phyloP scores from a whole-genome alignment of 2,113 vertebrate genomes.

The Struthidea cinerea region DNA sequence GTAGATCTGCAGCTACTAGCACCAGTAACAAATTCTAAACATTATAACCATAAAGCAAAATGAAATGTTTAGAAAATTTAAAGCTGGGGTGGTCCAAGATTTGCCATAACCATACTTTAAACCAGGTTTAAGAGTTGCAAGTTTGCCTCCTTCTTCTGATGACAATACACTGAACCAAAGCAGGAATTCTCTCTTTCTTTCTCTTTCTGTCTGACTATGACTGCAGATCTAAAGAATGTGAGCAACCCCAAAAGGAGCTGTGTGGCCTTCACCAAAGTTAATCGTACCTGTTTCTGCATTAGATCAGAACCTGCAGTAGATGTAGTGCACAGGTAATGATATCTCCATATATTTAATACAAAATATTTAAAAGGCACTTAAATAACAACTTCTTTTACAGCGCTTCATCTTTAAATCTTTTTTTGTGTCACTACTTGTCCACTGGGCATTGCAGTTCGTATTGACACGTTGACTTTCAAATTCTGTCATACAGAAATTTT shows the following conservation, averaged over 20 bases:
- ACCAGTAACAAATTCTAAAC: conserved; percentile 49
- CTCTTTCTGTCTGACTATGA: not conserved
- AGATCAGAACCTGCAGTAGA: not conserved
- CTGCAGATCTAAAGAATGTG: not conserved
- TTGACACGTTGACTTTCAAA: not conserved
- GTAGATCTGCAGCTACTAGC: conserved; percentile 39
- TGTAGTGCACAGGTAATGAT: not conserved
- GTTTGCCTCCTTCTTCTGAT: not conserved
- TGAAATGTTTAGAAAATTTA: conserved; percentile 38
- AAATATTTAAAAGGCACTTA: not conserved
- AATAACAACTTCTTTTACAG: not conserved
- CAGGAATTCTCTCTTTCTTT: not conserved
- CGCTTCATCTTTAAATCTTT: not conserved
- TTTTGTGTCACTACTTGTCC: not conserved
- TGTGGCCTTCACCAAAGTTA: not conserved
- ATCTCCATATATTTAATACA: not conserved
- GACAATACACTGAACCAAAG: not conserved
- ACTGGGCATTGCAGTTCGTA: not conserved
- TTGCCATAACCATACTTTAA: conserved; percentile 13
- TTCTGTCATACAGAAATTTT: not conserved
- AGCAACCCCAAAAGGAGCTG: not conserved
- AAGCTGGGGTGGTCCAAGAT: conserved; percentile 36
- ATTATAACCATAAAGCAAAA: conserved; percentile 43
- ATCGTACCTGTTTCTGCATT: not conserved
- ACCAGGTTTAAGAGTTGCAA: not conserved